Evolutionary conservation across 2,797 vertebrate genomes (phyloP), one percentile per base, ranked within the genome.

Genomic region (Helarctos malayanus): DNA sequence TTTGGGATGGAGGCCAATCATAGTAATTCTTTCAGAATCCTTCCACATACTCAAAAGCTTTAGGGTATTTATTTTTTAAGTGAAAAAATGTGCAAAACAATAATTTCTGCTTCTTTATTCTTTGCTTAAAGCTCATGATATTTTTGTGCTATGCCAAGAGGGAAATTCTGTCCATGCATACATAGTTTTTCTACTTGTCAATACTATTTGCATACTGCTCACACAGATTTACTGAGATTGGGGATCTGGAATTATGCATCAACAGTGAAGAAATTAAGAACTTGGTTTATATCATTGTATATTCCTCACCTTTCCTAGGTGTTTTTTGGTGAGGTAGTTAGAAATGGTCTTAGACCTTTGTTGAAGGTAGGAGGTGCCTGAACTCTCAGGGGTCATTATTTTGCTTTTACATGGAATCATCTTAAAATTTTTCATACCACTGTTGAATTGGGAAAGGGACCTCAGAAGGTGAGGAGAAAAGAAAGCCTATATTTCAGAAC

Each of bases 71-170:
- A 59, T 87, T 76, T 86, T 92, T 82, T 65, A 73, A 87, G 54
- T 83, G 49, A 56, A 84, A 80, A 71, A 45, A 65, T 7, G 65
- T 6, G 18, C 8, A 90, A 68, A 76, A 54, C 32, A 57, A 52
- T 88, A 82, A 83, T 59, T 86, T 76, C 68, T 63, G 18, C 27
- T 61, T 80, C 41, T 93, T 80, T 41, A 80, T 89, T 93, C 21
- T 84, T 88, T 80, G 38, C 82, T 41, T 54, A 83, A 93, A 95
- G 87, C 56, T 41, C 52, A 63, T 85, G 73, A 38, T 54, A 59
- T 85, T 93, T 95, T 91, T 95, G 49, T 89, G 80, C 38, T 57
- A 27, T 13, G 45, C 32, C 35, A 76, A 32, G 71, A 89, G 57
- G 78, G 21, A 75, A 84, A 63, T 63, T 83, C 35, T 88, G 65